Percentiles rank a stretch among this genome's conserved stretches.
phyloP scores from a whole-genome alignment of 2,888 invertebrate genomes.

The Hemicrepidius hirtus region DNA sequence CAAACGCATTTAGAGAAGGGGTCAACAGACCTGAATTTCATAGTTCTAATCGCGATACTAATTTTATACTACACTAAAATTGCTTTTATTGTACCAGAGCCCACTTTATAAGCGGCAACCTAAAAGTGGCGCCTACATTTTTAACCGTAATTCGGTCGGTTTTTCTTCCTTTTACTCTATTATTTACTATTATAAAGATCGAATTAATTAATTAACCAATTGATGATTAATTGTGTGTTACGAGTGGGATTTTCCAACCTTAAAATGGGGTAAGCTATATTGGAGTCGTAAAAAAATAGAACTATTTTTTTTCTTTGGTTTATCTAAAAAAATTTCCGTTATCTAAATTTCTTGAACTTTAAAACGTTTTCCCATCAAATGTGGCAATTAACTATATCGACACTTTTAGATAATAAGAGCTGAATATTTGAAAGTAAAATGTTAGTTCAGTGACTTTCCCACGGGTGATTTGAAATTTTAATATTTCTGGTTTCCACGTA shows the following conservation, averaged over 20 bases:
- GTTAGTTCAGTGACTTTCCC: slow-evolving; percentile 19
- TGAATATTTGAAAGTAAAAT: slow-evolving; percentile 1
- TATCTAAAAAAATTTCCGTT: background rate
- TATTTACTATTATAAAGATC: background rate
- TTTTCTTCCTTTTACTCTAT: background rate
- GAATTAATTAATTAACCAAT: slow-evolving; percentile 1
- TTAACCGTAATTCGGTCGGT: background rate
- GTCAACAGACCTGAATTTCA: slow-evolving; percentile 37
- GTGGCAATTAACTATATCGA: slow-evolving; percentile 12
- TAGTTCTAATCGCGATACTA: slow-evolving; percentile 25
- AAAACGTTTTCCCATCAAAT: background rate
- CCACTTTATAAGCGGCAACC: slow-evolving; percentile 8
- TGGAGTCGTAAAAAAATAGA: too few relatives aligned
- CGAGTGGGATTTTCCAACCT: too few relatives aligned
- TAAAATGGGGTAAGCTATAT: too few relatives aligned
- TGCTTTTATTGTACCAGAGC: slow-evolving; percentile 20
- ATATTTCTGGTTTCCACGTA: slow-evolving; percentile 5
- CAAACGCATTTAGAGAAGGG: slow-evolving; percentile 3
- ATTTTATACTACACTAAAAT: slow-evolving; percentile 36
- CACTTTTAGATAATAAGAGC: background rate
- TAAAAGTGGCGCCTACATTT: slow-evolving; percentile 20
- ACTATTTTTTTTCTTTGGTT: too few relatives aligned
- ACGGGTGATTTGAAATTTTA: slow-evolving; percentile 35
- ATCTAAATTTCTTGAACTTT: slow-evolving; percentile 20
- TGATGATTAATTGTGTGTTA: too few relatives aligned